Base-by-base conservation (phyloP, 2,797 vertebrate genomes). In the Somateria mollissima region DNA sequence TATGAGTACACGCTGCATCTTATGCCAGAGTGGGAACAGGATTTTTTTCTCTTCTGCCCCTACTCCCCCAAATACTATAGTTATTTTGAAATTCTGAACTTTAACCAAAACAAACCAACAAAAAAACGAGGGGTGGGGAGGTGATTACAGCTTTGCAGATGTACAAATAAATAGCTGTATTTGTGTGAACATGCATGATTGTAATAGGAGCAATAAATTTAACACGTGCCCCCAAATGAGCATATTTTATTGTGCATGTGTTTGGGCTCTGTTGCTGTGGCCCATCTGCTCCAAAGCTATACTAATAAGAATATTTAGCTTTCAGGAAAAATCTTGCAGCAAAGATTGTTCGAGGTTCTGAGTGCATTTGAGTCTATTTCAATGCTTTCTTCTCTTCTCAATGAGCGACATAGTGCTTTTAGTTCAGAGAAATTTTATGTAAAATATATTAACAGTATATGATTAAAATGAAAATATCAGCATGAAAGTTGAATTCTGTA, bases 181-280 rank as follows among this genome's bases (percentile, higher is more conserved):
- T 88, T 92, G 45, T 1, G 0, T 89, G 49, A 85, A n/a, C 22
- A 18, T 32, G 9, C 21, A 39, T n/a, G 60, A 25, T 62, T 75
- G 34, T 62, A 85, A 73, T 32, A 87, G 70, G 62, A 81, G 57
- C 39, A 81, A 37, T 75, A 72, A 88, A 84, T 10, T 78, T 61
- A 57, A 86, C 78, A 36, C 0, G 0, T 84, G 49, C 30, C 45
- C 88, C 51, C 36, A 84, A 58, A 80, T 65, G 81, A 91, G 32
- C 36, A 11, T 86, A 45, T 87, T 91, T 89, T 77, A 60, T 43
- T 78, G 36, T 78, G 49, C n/a, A 10, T 74, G 43, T 77, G 61
- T 89, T 92, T 87, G 61, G 82, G 45, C 75, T 94, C 41, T 74
- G 49, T 67, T 90, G 66, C 83, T 90, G 77, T 72, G 70, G 45